Evolutionary conservation across 1,140 invertebrate species (phyloP), one percentile per base, ranked within the genome.

Genomic region (Neotoxoptera formosana): DNA sequence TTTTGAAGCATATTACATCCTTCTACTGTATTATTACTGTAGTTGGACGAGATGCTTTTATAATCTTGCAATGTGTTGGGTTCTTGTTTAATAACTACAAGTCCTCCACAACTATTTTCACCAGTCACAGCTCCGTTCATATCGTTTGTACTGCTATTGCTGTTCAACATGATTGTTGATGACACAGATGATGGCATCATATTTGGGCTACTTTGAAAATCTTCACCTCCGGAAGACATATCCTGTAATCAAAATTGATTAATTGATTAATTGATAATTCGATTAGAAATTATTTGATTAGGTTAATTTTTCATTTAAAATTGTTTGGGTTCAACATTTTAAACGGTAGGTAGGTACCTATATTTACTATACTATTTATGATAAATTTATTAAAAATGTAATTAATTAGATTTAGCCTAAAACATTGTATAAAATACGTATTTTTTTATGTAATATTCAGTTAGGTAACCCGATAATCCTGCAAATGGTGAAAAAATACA

Each of bases 1-100:
- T 98, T 98, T 95, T 97, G 97, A 41, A 90, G 53, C 88, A 90
- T 90, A 96, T 98, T 97, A 36, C 97, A 96, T 83, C 96, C 95
- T 8, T 90, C 88, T 25, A 53, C 30, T 94, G 94, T 87, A 23
- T 90, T 90, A 60, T 56, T 90, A 20, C 88, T 56, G 14, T 90
- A 90, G 51, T 90, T 90, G 53, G 53, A 45, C 4, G 51, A 14
- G 11, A 90, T 60, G 21, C 88, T 60, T 90, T 90, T 90, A 41
- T 90, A 90, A 41, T 90, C 88, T 41, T 90, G 88, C 9, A 90
- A 30, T 30, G 53, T 45, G 88, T 56, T 90, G 7, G 87, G 87
- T 41, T 90, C 88, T 90, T 60, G 88, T 60, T 90, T 90, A 41
- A 90, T 60, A 41, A 90, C 88, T 30, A 90, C 53, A 34, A 90